Percentiles rank a stretch among this genome's conserved stretches.
phyloP scores from a whole-genome alignment of 2,797 vertebrate genomes.

The Margarornis squamiger region DNA sequence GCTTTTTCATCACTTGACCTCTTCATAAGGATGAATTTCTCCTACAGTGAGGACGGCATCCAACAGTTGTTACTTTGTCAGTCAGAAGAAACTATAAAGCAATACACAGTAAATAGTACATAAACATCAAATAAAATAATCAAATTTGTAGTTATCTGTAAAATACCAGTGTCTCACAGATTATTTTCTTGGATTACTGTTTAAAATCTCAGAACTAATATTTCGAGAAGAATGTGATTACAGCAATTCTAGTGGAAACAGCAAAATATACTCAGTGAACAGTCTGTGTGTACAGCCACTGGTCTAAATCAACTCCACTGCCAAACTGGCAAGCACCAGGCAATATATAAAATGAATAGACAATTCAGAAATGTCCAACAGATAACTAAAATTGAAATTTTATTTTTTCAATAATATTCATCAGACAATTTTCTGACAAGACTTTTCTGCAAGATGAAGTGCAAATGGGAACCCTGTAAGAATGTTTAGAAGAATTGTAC shows the following conservation, averaged over 20 bases:
- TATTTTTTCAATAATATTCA: constrained; percentile 80
- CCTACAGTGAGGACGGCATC: neutral
- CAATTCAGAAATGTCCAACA: constrained; percentile 80
- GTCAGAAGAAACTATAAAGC: neutral
- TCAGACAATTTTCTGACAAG: constrained; percentile 80
- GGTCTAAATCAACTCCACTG: constrained; percentile 39
- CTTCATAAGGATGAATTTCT: constrained; percentile 12
- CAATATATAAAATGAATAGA: constrained; percentile 74
- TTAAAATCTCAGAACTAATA: neutral
- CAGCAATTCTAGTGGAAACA: neutral
- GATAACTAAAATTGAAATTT: constrained; percentile 82
- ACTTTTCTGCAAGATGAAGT: constrained; percentile 79
- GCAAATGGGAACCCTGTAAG: constrained; percentile 82
- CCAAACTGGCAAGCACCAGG: constrained; percentile 24
- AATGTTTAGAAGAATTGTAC: constrained; percentile 80
- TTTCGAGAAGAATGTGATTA: neutral
- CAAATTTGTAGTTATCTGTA: neutral
- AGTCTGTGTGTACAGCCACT: constrained; percentile 6
- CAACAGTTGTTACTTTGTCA: neutral
- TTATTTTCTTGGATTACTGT: neutral
- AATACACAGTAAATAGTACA: neutral
- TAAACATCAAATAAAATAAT: neutral
- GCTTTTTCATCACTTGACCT: constrained; percentile 34
- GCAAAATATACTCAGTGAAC: neutral
- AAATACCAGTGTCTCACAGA: neutral